These are phyloP conservation scores for Drosophila cracens DNA, from an alignment of 2,888 invertebrate genomes.

Conservation along the genomic window DNA sequence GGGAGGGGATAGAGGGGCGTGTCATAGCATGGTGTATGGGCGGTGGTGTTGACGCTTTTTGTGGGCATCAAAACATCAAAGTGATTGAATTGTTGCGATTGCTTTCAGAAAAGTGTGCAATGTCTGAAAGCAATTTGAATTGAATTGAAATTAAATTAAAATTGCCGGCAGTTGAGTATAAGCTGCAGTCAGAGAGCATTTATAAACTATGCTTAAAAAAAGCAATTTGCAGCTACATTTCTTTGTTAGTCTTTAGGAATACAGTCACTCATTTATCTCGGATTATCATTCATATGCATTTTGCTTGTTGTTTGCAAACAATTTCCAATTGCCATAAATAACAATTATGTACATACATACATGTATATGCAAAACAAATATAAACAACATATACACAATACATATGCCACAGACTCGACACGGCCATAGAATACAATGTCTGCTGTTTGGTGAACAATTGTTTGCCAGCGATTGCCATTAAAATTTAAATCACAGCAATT, in stretches of 20 bases:
- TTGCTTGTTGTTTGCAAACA: slow-evolving; percentile 22
- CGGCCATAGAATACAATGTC: slow-evolving; percentile 7
- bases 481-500: slow-evolving; percentile 84
- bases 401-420: slow-evolving; percentile 3
- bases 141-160: slow-evolving; percentile 79
- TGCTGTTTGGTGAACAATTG: slow-evolving; percentile 46
- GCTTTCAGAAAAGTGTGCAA: slow-evolving; percentile 66
- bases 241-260: not conserved
- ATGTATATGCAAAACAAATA: slow-evolving; percentile 4
- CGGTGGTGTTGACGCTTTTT: slow-evolving; percentile 58
- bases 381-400: slow-evolving; percentile 11
- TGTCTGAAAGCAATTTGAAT: slow-evolving; percentile 59
- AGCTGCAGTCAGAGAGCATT: not conserved
- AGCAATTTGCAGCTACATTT: slow-evolving; percentile 2
- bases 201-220: slow-evolving; percentile 14
- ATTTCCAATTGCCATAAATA: slow-evolving; percentile 70
- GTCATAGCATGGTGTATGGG: slow-evolving; percentile 31
- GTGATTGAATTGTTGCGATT: slow-evolving; percentile 82
- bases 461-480: slow-evolving; percentile 80
- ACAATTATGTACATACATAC: slow-evolving; percentile 39
- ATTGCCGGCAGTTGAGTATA: slow-evolving; percentile 43
- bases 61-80: slow-evolving; percentile 82
- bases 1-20: slow-evolving; percentile 16
- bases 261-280: not conserved
- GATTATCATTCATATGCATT: slow-evolving; percentile 17